Evolutionary conservation across 2,797 vertebrate species (phyloP).

Genomic region (Argyrosomus regius): DNA sequence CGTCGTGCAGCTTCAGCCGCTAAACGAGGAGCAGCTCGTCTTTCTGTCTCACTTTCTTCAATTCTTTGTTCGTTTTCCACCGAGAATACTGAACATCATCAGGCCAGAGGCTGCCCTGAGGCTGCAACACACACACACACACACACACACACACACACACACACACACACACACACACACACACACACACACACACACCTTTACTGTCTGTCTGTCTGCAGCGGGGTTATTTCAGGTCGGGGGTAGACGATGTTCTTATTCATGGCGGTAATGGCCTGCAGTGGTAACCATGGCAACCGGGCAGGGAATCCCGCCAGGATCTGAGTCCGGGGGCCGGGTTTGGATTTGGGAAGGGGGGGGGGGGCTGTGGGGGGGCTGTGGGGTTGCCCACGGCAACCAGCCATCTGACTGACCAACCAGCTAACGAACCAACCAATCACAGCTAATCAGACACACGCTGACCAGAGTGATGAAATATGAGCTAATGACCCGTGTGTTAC

Average conservation of each 20-base stretch:
- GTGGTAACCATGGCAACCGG: slow-evolving; percentile 64
- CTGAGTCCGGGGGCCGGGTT: slow-evolving; percentile 4
- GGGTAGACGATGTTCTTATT: slow-evolving; percentile 68
- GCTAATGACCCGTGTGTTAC: slow-evolving; percentile 32
- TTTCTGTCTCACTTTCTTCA: background rate
- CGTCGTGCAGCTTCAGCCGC: background rate
- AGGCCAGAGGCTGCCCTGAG: slow-evolving; percentile 35
- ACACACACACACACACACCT: slow-evolving; percentile 12
- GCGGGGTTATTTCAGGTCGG: slow-evolving; percentile 64
- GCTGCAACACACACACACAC: slow-evolving; percentile 15
- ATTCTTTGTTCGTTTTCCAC: background rate
- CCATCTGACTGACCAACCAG: too few relatives aligned
- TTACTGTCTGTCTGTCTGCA: slow-evolving; percentile 8
- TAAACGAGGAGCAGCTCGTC: background rate
- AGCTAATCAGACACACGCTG: slow-evolving; percentile 48
- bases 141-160: slow-evolving; percentile 17
- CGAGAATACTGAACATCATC: slow-evolving; percentile 13
- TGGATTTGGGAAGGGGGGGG: background rate
- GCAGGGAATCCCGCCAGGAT: slow-evolving; percentile 56
- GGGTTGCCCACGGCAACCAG: slow-evolving; percentile 35
- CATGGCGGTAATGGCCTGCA: slow-evolving; percentile 64
- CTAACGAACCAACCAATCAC: slow-evolving; percentile 22
- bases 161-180: slow-evolving; percentile 8
- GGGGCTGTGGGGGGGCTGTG: too few relatives aligned
- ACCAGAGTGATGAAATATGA: slow-evolving; percentile 39